Percentiles rank a stretch among this genome's conserved stretches.
Evolutionary conservation across 2,797 vertebrate species (phyloP).

Genomic region (Alauda arvensis): DNA sequence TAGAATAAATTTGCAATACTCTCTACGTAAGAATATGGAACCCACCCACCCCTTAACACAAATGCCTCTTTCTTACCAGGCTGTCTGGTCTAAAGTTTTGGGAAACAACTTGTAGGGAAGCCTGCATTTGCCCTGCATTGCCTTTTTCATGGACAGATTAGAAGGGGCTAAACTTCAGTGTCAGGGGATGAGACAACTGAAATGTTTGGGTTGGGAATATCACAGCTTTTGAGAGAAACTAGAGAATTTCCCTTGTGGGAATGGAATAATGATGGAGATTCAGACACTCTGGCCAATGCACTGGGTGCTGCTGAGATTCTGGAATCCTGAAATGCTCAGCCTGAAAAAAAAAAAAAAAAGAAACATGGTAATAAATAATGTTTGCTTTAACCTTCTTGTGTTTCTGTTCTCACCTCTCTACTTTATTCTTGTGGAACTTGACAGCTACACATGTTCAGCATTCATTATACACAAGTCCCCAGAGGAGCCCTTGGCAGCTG

Average conservation of each 20-base stretch:
- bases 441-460: conserved; percentile 54
- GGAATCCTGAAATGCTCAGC: background rate
- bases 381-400: conserved; percentile 35
- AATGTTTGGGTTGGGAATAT: background rate
- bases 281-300: background rate
- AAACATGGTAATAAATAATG: background rate
- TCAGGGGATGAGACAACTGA: background rate
- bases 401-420: conserved; percentile 26
- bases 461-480: conserved; percentile 41
- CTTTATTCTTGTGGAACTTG: conserved; percentile 33
- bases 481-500: conserved; percentile 32
- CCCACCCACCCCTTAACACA: background rate
- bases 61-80: background rate
- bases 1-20: background rate
- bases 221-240: background rate
- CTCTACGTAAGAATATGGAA: background rate
- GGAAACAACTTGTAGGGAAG: background rate
- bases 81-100: background rate
- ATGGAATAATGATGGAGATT: background rate
- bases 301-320: background rate
- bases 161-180: background rate
- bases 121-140: background rate
- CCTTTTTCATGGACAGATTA: background rate
- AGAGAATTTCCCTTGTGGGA: background rate
- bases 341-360: background rate